Base-by-base conservation (phyloP, 2,888 invertebrate species). In the Polyommatus icarus region DNA sequence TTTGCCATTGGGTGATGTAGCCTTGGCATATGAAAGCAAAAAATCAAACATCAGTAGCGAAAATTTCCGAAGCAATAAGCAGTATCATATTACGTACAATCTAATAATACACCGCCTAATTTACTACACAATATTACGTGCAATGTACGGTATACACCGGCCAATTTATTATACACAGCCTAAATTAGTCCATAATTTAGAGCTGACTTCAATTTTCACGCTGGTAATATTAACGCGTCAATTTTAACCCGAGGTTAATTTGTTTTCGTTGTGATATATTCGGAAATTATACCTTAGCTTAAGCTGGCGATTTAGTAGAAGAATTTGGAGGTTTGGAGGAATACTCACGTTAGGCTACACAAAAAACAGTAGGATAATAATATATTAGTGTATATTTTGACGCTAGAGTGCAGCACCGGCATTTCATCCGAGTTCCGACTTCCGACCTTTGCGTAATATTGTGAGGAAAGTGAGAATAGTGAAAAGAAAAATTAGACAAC, bases 121-220 rank as follows among this genome's bases (percentile, higher is more conserved):
- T 24, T 61, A 61, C 12, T 24, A 12, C 20, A 61, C 61, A 24
- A 24, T 24, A 61, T 61, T n/a, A 61, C 59, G n/a, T 59, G 15
- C 20, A 59, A 59, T 61, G 61, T 61, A 61, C 24, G 1, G 12
- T 61, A 24, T 61, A 61, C 61, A 61, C 12, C 10, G 61, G 10
- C 10, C 61, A 61, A 61, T 61, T 61, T 61, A 61, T 12, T 61
- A 61, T 61, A 61, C 61, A 61, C 61, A 4, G 24, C 61, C 24
- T 61, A 24, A 61, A 61, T 61, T 12, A 61, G 61, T 20, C 24
- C 61, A 61, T 61, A 24, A 24, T 61, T 61, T 61, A 24, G 61
- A 12, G 20, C 61, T 24, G 61, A 61, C 61, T 61, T 61, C 12
- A 61, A 61, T 61, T 61, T 24, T 61, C 61, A 61, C 61, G 24